A percentile compares a stretch with the other conserved stretches of the same genome.
Conservation (phyloP, 2,113 vertebrate genomes). For the Hystrix brachyura region DNA sequence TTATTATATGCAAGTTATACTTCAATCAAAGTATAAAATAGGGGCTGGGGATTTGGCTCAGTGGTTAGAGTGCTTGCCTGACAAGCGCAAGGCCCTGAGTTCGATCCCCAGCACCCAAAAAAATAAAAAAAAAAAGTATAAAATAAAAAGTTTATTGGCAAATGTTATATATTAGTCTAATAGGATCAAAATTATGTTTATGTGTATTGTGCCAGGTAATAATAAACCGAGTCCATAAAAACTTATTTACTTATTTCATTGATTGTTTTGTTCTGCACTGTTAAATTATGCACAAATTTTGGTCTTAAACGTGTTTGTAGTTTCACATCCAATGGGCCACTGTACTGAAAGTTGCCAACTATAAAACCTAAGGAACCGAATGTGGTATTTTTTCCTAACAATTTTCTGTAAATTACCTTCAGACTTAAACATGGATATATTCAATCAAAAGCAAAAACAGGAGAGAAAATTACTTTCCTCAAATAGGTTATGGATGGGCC, state of each 20-base stretch:
- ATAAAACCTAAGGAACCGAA: constrained; percentile 1
- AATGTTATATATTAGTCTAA: constrained; percentile 19
- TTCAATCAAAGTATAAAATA: constrained; percentile 42
- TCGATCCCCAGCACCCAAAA: no score
- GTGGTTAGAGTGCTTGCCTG: no score
- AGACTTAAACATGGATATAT: neutral
- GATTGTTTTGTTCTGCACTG: constrained; percentile 10
- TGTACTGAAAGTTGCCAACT: neutral
- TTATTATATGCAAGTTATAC: constrained; percentile 36
- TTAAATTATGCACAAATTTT: constrained; percentile 30
- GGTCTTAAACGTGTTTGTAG: neutral
- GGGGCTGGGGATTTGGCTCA: no score
- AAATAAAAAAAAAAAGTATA: neutral
- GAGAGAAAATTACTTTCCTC: neutral
- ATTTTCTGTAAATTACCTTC: constrained; percentile 44
- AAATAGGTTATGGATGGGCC: neutral
- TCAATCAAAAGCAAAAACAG: neutral
- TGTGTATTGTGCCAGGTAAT: neutral
- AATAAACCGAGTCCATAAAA: constrained; percentile 42
- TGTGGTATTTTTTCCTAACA: neutral
- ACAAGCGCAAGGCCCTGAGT: no score
- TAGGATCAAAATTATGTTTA: neutral
- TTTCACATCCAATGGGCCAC: neutral
- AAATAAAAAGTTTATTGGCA: constrained; percentile 7
- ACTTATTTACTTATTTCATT: neutral